These are phyloP conservation scores for Peromyscus leucopus DNA, from an alignment of 2,113 vertebrate genomes.

Conservation along the genomic window DNA sequence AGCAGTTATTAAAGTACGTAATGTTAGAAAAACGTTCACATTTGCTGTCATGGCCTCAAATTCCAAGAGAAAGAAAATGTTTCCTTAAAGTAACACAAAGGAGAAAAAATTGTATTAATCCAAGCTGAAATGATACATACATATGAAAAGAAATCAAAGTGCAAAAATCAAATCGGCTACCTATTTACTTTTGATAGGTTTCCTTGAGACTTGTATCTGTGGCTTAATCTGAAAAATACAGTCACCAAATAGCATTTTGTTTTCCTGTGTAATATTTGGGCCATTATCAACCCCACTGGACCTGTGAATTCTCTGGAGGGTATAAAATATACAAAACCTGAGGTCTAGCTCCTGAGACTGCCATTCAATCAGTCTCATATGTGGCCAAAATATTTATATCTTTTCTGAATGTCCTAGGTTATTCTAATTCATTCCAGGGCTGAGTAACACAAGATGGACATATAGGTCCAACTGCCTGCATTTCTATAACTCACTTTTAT, in stretches of 20 bases:
- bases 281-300: fast-evolving
- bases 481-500: background rate
- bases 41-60: conserved; percentile 19
- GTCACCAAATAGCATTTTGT: background rate
- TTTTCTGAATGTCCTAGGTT: background rate
- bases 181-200: conserved; percentile 6
- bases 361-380: background rate
- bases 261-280: background rate
- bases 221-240: conserved; percentile 26
- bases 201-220: background rate
- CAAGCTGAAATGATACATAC: background rate
- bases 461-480: background rate
- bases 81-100: background rate
- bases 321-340: background rate
- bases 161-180: background rate
- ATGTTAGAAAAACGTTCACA: background rate
- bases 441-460: background rate
- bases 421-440: background rate
- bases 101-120: background rate
- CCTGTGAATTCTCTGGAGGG: background rate
- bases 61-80: conserved; percentile 37
- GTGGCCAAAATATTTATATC: background rate
- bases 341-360: background rate
- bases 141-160: background rate
- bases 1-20: conserved; percentile 33